phyloP scores from a whole-genome alignment of 2,113 vertebrate genomes.

The Dunckerocampus dactyliophorus region DNA sequence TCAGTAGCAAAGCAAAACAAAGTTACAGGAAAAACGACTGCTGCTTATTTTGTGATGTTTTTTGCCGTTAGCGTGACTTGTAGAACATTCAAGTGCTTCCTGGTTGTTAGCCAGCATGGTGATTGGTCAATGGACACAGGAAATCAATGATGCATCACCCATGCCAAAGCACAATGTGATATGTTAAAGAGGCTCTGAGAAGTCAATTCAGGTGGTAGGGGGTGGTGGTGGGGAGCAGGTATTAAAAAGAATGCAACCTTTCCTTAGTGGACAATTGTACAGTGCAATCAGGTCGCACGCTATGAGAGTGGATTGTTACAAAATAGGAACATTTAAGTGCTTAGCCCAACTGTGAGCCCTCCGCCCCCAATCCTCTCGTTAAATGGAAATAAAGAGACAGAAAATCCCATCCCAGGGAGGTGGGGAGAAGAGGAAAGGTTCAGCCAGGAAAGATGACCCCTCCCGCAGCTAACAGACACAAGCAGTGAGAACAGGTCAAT shows the following conservation, averaged over 20 bases:
- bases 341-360: constrained; percentile 39
- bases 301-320: too few species aligned
- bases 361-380: constrained; percentile 47
- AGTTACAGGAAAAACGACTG: constrained; percentile 43
- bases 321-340: constrained; percentile 30
- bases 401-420: constrained; percentile 36
- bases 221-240: too few species aligned
- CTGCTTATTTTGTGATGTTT: constrained; percentile 16
- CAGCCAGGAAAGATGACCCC: constrained; percentile 57
- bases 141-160: constrained; percentile 18
- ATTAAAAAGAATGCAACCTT: not conserved
- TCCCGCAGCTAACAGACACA: constrained; percentile 70
- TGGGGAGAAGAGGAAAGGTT: constrained; percentile 35
- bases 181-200: constrained; percentile 42
- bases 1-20: constrained; percentile 17
- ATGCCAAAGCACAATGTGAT: constrained; percentile 39
- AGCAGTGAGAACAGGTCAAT: constrained; percentile 82
- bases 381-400: constrained; percentile 55
- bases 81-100: constrained; percentile 59
- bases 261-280: constrained; percentile 14
- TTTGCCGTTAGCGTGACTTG: constrained; percentile 24
- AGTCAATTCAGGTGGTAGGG: not conserved
- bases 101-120: constrained; percentile 54
- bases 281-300: constrained; percentile 27
- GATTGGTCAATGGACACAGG: constrained; percentile 50